Percentiles rank a stretch among this genome's conserved stretches.
Evolutionary conservation across 1,140 invertebrate genomes (phyloP).

Genomic region (Trachelipus rathkii): DNA sequence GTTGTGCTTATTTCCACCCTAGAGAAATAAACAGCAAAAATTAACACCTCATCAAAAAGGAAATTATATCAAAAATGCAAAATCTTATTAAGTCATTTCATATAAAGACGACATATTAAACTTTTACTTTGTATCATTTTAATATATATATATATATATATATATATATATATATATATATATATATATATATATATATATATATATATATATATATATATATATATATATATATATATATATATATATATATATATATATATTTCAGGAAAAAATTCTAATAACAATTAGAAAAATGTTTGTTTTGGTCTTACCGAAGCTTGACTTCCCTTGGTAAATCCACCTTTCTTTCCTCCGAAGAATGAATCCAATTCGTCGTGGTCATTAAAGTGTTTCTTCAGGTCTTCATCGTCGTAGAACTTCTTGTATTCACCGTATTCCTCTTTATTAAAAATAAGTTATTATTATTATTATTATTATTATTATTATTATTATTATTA

Average conservation of each 20-base stretch:
- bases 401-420: constrained; percentile 43
- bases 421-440: constrained; percentile 44
- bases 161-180: too few species aligned
- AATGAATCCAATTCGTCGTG: constrained; percentile 38
- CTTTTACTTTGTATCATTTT: too few species aligned
- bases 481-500: too few species aligned
- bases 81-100: neutral
- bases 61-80: neutral
- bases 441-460: constrained; percentile 45
- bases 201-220: neutral
- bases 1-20: constrained; percentile 41
- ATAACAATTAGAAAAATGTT: neutral
- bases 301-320: constrained; percentile 27
- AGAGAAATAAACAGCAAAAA: neutral
- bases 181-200: neutral
- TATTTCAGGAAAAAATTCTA: neutral
- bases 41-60: neutral
- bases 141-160: too few species aligned
- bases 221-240: neutral
- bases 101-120: too few species aligned
- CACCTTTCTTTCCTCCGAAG: constrained; percentile 36
- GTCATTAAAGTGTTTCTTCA: constrained; percentile 32
- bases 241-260: neutral
- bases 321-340: constrained; percentile 31
- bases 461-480: too few species aligned